Percentiles rank a stretch among this genome's conserved stretches.
These are phyloP conservation scores for Platyrinchus mystaceus DNA, from an alignment of 2,797 vertebrate species.

Conservation along the genomic window DNA sequence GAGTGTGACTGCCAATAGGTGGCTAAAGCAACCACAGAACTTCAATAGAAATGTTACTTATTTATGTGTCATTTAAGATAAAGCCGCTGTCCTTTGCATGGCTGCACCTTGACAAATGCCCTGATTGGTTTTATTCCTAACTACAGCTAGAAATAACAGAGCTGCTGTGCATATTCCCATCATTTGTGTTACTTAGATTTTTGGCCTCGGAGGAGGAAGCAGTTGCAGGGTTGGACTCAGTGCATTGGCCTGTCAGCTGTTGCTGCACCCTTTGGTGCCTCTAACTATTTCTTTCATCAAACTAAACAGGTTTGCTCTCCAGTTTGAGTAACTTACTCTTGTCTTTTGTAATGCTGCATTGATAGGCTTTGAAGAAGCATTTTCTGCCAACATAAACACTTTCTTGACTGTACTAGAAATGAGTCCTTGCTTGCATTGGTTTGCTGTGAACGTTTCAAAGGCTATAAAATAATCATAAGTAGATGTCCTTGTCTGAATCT, in stretches of 20 bases:
- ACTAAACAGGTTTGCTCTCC: constrained; percentile 47
- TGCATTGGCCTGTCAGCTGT: not conserved
- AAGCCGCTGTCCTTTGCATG: not conserved
- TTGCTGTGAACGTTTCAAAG: not conserved
- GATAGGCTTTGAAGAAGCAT: constrained; percentile 29
- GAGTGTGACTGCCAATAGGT: not conserved
- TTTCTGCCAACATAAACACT: constrained; percentile 66
- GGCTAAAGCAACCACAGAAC: not conserved
- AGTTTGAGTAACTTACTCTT: constrained; percentile 29
- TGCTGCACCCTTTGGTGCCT: constrained; percentile 26
- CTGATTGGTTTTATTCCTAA: not conserved
- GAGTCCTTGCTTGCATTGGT: constrained; percentile 52
- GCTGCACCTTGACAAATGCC: constrained; percentile 30
- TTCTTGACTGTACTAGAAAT: constrained; percentile 51
- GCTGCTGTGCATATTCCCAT: not conserved
- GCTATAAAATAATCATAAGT: not conserved
- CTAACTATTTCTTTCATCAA: constrained; percentile 50
- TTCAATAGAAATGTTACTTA: not conserved
- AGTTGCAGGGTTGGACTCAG: not conserved
- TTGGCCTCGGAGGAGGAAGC: not conserved
- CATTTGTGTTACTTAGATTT: not conserved
- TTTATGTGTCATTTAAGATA: constrained; percentile 6
- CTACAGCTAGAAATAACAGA: constrained; percentile 16
- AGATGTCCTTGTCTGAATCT: not conserved
- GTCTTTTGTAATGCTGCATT: constrained; percentile 46